Percentiles rank a stretch among this genome's conserved stretches.
Conservation (phyloP, 2,113 vertebrate genomes). For the Albula goreensis region DNA sequence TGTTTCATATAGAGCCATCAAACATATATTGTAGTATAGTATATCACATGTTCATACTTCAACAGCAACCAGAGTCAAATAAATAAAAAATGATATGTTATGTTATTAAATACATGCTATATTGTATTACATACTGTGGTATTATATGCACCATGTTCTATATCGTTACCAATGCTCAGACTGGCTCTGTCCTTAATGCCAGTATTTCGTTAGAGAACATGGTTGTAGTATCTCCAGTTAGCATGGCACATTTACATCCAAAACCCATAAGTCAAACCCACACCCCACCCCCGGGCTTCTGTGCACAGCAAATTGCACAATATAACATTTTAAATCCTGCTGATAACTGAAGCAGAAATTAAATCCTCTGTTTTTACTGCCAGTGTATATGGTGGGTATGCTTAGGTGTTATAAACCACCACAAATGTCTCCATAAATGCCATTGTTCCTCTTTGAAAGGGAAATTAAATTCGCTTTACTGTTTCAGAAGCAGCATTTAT, state of each 20-base stretch:
- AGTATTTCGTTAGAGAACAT: not conserved
- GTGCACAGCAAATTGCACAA: not conserved
- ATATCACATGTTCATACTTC: not conserved
- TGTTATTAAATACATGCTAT: no score
- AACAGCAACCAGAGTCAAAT: constrained; percentile 12
- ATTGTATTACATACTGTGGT: not conserved
- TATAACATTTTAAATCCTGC: not conserved
- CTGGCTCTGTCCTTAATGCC: not conserved
- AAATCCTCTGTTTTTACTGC: not conserved
- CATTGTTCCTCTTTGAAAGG: not conserved
- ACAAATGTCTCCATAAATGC: not conserved
- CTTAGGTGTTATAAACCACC: not conserved
- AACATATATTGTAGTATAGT: not conserved
- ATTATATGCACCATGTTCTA: not conserved
- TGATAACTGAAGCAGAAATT: not conserved
- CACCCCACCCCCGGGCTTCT: not conserved
- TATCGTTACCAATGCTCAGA: not conserved
- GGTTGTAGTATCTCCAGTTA: not conserved
- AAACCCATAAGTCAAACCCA: constrained; percentile 2
- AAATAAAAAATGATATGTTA: not conserved
- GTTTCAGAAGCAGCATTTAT: not conserved
- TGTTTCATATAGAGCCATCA: not conserved
- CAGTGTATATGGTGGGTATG: not conserved
- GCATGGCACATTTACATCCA: not conserved
- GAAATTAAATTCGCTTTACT: not conserved